Conservation (phyloP, 2,888 invertebrate species). For the Saturnia pavonia region DNA sequence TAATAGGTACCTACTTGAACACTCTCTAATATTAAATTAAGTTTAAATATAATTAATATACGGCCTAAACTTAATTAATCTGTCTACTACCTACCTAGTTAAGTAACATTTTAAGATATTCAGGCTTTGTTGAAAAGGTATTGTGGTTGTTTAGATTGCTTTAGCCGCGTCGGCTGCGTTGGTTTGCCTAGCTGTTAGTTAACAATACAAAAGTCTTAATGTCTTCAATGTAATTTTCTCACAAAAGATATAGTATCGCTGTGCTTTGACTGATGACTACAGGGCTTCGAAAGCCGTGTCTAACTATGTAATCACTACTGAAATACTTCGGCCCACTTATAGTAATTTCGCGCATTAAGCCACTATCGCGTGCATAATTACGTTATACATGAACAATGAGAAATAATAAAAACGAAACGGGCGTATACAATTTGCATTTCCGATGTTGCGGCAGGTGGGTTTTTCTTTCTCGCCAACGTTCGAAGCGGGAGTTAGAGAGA, state of each 20-base stretch:
- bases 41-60: too few relatives aligned
- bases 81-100: too few relatives aligned
- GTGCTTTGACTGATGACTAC: constrained; percentile 14
- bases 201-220: not conserved
- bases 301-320: constrained; percentile 55
- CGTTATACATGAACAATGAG: constrained; percentile 58
- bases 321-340: constrained; percentile 70
- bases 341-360: constrained; percentile 71
- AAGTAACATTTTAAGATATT: too few relatives aligned
- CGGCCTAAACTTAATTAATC: too few relatives aligned
- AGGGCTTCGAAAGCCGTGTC: constrained; percentile 11
- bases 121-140: too few relatives aligned
- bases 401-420: constrained; percentile 73
- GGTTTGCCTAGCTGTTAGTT: not conserved
- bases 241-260: constrained; percentile 11
- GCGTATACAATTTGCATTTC: constrained; percentile 72
- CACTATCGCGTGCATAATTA: constrained; percentile 69
- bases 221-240: not conserved
- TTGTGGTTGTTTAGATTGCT: not conserved
- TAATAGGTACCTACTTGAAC: too few relatives aligned
- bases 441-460: constrained; percentile 51
- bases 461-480: constrained; percentile 51
- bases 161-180: not conserved
- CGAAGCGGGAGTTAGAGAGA: constrained; percentile 51
- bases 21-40: too few relatives aligned